These are phyloP conservation scores for Metridium senile DNA, from an alignment of 92 coral and sea anemone genomes.

Conservation along the genomic window DNA sequence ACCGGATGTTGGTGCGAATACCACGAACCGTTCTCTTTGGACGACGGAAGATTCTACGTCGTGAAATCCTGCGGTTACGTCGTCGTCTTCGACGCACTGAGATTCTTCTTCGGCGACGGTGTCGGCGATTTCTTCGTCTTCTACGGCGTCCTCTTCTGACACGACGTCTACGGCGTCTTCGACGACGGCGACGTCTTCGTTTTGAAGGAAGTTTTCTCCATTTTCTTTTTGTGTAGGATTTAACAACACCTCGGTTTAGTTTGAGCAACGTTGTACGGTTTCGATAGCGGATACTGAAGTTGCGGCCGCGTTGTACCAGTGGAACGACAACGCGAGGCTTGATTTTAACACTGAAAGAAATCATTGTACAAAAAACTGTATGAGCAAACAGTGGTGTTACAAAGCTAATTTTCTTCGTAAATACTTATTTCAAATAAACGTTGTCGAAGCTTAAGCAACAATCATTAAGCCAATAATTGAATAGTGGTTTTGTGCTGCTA, in stretches of 20 bases:
- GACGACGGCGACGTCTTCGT: constrained; percentile 16
- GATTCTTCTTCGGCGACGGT: constrained; percentile 3
- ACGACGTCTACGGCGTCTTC: constrained; percentile 8
- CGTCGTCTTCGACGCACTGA: constrained; percentile 2
- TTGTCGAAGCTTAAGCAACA: too few species aligned
- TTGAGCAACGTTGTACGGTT: background rate
- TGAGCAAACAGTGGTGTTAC: background rate
- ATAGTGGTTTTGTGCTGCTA: too few species aligned
- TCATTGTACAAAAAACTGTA: background rate
- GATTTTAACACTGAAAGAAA: constrained; percentile 1
- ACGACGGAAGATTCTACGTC: constrained; percentile 6
- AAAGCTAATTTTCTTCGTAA: too few species aligned
- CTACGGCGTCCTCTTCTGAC: background rate
- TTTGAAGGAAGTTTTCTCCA: constrained; percentile 10
- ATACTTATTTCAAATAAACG: too few species aligned
- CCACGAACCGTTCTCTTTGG: constrained; percentile 1
- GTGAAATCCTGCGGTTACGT: background rate
- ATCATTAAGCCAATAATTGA: too few species aligned
- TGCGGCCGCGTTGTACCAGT: background rate
- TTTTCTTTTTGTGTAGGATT: background rate
- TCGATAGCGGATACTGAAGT: background rate
- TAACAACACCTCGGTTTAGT: background rate
- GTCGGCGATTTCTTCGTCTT: background rate
- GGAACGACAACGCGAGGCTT: background rate
- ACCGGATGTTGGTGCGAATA: background rate